Conservation (phyloP, 2,797 vertebrate species). For the Sebastes paucispinis region DNA sequence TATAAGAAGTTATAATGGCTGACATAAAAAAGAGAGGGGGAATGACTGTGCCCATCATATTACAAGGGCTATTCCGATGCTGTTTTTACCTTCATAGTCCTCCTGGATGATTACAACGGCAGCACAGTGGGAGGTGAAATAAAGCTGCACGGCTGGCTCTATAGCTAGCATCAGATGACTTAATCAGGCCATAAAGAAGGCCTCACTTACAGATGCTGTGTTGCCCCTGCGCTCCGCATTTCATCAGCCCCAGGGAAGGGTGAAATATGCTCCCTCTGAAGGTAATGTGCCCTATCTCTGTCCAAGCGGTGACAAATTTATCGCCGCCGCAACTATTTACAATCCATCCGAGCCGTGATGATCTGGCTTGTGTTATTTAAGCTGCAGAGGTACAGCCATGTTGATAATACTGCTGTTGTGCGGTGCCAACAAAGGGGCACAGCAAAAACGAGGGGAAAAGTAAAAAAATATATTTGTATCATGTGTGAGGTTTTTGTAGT, state of each 20-base stretch:
- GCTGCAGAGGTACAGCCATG: conserved; percentile 57
- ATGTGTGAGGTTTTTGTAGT: conserved; percentile 1
- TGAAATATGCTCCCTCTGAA: conserved; percentile 82
- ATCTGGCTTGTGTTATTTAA: conserved; percentile 77
- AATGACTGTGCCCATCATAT: conserved; percentile 50
- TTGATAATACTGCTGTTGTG: conserved; percentile 53
- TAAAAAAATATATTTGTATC: conserved; percentile 34
- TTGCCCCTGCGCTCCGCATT: conserved; percentile 72
- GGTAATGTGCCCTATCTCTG: conserved; percentile 83
- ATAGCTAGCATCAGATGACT: conserved; percentile 73
- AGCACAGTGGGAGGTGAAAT: conserved; percentile 67
- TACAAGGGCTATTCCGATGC: conserved; percentile 49
- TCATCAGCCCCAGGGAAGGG: conserved; percentile 76
- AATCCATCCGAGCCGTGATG: conserved; percentile 71
- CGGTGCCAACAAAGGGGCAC: conserved; percentile 29
- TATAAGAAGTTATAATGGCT: conserved; percentile 40
- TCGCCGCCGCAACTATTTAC: conserved; percentile 77
- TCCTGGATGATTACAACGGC: conserved; percentile 66
- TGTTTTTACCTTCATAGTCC: conserved; percentile 59
- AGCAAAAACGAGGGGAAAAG: conserved; percentile 4
- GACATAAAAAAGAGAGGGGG: conserved; percentile 48
- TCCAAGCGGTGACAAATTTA: conserved; percentile 77
- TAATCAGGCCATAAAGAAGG: conserved; percentile 80
- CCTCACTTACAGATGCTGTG: conserved; percentile 76
- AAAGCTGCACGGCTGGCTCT: conserved; percentile 55